Percentiles rank a stretch among this genome's conserved stretches.
Evolutionary conservation across 2,797 vertebrate genomes (phyloP).

Genomic region (Echiichthys vipera): DNA sequence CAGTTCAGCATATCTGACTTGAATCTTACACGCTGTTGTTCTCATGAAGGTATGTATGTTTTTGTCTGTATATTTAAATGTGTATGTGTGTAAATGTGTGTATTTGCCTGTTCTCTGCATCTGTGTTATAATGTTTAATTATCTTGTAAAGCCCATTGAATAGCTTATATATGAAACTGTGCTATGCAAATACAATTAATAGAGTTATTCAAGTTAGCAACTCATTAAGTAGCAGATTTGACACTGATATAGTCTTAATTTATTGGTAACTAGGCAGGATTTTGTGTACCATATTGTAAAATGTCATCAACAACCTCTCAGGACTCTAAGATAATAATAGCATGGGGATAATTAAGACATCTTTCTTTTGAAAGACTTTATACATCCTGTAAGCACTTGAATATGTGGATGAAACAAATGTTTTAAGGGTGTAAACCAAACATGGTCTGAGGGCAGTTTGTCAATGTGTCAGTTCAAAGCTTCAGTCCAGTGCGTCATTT

Average conservation of each 20-base stretch:
- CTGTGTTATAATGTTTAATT: neutral
- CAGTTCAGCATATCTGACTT: neutral
- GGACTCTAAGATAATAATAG: neutral
- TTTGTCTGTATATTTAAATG: too few species aligned
- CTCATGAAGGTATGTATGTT: neutral
- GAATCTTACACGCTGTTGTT: neutral
- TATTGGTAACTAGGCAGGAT: neutral
- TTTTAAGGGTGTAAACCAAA: conserved; percentile 58
- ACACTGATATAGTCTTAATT: neutral
- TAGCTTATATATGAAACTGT: too few species aligned
- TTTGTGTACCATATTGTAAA: neutral
- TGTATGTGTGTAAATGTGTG: neutral
- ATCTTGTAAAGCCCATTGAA: too few species aligned
- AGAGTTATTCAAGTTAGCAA: neutral
- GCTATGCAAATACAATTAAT: too few species aligned
- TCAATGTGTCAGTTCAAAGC: conserved; percentile 63
- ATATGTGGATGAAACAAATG: conserved; percentile 47
- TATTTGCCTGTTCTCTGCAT: neutral
- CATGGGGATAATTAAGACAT: conserved; percentile 4
- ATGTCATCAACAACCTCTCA: neutral
- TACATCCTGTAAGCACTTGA: conserved; percentile 33
- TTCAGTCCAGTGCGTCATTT: conserved; percentile 44
- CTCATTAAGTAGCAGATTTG: neutral
- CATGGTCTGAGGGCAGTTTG: conserved; percentile 49
- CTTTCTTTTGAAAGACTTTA: conserved; percentile 36